Conservation (phyloP, 2,888 invertebrate genomes). For the Mamestra brassicae region DNA sequence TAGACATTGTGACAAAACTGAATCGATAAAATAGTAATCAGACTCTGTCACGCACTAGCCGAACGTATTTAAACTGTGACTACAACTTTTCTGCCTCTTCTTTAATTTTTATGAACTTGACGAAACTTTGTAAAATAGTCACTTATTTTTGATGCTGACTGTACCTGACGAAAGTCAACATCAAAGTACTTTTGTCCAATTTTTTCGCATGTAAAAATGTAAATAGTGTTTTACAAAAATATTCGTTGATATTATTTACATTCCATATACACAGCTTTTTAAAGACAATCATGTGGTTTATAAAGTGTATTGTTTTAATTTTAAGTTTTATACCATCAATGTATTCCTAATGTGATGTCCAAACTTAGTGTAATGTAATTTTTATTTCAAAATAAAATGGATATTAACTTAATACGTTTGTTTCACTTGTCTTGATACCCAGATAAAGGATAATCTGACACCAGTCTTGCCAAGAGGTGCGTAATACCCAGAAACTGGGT, state of each 20-base stretch:
- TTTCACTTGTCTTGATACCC: conserved; percentile 1
- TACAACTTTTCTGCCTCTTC: not conserved
- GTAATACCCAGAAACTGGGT: too few species aligned
- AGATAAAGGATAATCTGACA: not conserved
- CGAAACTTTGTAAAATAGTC: not conserved
- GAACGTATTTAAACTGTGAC: not conserved
- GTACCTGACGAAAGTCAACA: conserved; percentile 1
- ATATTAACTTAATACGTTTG: conserved; percentile 35
- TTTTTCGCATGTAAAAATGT: conserved; percentile 14
- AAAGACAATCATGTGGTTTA: conserved; percentile 49
- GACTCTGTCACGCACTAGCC: not conserved
- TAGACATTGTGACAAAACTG: not conserved
- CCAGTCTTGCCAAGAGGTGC: not conserved
- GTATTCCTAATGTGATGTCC: conserved; percentile 79
- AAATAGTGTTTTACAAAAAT: conserved; percentile 37
- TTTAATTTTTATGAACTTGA: not conserved
- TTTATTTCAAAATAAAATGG: conserved; percentile 79
- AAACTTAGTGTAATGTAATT: conserved; percentile 73
- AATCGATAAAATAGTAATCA: not conserved
- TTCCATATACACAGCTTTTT: conserved; percentile 60
- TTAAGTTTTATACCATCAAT: conserved; percentile 72
- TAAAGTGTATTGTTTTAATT: conserved; percentile 60
- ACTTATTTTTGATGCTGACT: conserved; percentile 18
- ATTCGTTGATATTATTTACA: conserved; percentile 47
- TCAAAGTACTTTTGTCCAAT: not conserved